A percentile compares a stretch with the other conserved stretches of the same genome.
phyloP scores from a whole-genome alignment of 92 coral and sea anemone species.

The Palythoa grandiflora region DNA sequence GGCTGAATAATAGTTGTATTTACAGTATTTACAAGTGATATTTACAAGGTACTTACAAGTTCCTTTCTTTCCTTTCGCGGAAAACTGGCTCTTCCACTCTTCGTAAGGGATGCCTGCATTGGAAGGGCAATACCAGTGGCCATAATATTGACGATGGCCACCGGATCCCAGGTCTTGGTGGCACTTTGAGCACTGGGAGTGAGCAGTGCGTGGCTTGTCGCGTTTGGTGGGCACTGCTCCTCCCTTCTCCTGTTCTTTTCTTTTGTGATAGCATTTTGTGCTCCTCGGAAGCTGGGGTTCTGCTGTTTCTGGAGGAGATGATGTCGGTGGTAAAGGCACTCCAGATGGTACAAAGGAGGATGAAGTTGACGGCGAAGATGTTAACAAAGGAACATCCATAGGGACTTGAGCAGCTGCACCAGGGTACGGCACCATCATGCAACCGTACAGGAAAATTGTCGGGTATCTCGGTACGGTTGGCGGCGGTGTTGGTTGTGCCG shows the following conservation, averaged over 20 bases:
- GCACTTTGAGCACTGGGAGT: conserved; percentile 4
- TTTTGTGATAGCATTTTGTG: not conserved
- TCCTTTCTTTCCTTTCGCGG: not conserved
- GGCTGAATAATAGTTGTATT: too few species aligned
- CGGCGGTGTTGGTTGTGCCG: not conserved
- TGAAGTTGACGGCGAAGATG: not conserved
- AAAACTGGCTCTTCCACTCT: not conserved
- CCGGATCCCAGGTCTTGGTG: not conserved
- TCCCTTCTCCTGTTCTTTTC: conserved; percentile 20
- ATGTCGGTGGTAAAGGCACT: not conserved
- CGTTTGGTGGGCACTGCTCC: not conserved
- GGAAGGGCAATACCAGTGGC: conserved; percentile 36
- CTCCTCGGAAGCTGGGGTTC: conserved; percentile 1
- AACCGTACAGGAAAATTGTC: not conserved
- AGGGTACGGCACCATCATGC: not conserved
- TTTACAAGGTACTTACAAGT: not conserved
- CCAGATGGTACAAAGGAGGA: not conserved
- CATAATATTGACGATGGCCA: conserved; percentile 44
- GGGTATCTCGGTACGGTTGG: not conserved
- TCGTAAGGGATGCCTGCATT: not conserved
- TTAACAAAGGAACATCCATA: not conserved
- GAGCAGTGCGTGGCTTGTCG: conserved; percentile 41
- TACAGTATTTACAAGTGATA: not conserved
- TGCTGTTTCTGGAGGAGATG: not conserved
- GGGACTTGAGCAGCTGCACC: conserved; percentile 23